Base-by-base conservation (phyloP, 2,888 invertebrate genomes). In the Scaptomyza flava region DNA sequence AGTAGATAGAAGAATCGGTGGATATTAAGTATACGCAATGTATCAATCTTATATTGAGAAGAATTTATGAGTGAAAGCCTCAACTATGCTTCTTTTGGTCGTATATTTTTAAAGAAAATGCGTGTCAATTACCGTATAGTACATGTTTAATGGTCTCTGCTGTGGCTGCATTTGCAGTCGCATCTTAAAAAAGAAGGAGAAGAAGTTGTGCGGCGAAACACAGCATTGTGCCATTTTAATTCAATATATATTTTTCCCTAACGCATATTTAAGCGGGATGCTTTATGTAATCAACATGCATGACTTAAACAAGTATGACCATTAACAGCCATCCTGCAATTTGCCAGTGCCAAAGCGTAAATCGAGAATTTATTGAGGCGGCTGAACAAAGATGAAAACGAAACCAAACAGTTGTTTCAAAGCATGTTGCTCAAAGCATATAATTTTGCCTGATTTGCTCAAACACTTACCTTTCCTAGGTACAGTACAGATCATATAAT, bases 201-300 rank as follows among this genome's bases (percentile, higher is more conserved):
- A 33, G 11, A 8, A 11, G 33, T 34, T 34, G 7, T 38, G 38
- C 1, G 38, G 8, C 34, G 12, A 6, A 14, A 11, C n/a, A 14
- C 6, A 7, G 38, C 17, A 43, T 38, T 46, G 14, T 38, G 31
- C 20, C 36, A 23, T 38, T 47, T 51, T 17, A 68, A 58, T 72
- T 72, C 45, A 54, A 72, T 73, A 69, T 73, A 69, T 78, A 59
- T 51, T 61, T 54, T 61, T 38, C 47, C 8, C 64, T 67, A 57
- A 67, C 78, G 79, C 75, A 83, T 83, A 77, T 80, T 83, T 77
- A 60, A 70, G 75, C 47, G 42, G n/a, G 14, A 34, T 20, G 34
- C 34, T n/a, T 53, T 30, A 30, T 57, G 68, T 76, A 72, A 82
- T 80, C 78, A 81, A 53, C 76, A 63, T 75, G 71, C 68, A 48